Evolutionary conservation across 2,113 vertebrate genomes (phyloP), one percentile per base, ranked within the genome.

Genomic region (Felis chaus): DNA sequence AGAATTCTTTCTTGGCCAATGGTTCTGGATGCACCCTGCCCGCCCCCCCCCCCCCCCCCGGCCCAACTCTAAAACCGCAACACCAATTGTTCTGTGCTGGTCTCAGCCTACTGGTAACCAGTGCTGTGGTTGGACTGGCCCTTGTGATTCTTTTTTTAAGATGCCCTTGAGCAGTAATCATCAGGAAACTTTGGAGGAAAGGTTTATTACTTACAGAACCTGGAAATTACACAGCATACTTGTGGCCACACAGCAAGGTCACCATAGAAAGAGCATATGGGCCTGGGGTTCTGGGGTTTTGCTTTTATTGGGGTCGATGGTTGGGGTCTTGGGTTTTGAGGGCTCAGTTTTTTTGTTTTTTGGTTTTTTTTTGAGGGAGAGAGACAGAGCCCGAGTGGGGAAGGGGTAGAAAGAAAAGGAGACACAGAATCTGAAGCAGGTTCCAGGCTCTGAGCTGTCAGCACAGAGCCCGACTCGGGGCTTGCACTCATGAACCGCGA

Each of bases 1-100:
- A 57, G 55, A 57, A 57, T 57, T 57, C 55, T 57, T 57, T 57
- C 55, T 57, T 21, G 18, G 55, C 55, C 55, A 57, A 19, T 57
- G 55, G 55, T 18, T 57, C 55, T 19, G 55, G 55, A 57, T 18
- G 19, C 55, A 18, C 55, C 55, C 55, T n/a, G n/a, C 55, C 18
- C 2, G 19, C 55, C 5, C 5, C 18, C 55, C 18, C 6, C 18
- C 7, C 19, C 55, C 7, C 6, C 6, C 41, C 6, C 5, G 4
- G 1, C 41, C 55, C 55, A 2, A 57, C 19, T 57, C 55, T 57
- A 57, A 57, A 57, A 57, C 55, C 7, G 16, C 19, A 57, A 57
- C 18, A 36, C 36, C 36, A 41, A 41, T 39, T 74, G 71, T 74
- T 74, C 19, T 41, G 11, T 41, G 9, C 21, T 5, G 23, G 69